These are phyloP conservation scores for Manis pentadactyla DNA, from an alignment of 2,797 vertebrate species.

Conservation along the genomic window DNA sequence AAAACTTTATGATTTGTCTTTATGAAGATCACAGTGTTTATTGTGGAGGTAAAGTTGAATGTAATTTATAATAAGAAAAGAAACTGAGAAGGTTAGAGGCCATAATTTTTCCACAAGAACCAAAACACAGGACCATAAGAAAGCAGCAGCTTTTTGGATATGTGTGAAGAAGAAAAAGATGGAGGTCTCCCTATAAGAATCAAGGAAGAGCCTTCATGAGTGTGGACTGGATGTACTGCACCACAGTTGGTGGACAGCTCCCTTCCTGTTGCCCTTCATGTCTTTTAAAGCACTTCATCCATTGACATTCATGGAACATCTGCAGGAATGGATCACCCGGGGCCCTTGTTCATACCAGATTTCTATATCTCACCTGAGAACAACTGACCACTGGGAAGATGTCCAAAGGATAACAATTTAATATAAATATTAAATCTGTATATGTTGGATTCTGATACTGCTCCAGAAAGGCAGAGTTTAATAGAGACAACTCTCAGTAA, in stretches of 20 bases:
- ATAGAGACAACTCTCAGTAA: background rate
- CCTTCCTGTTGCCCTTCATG: background rate
- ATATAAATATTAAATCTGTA: background rate
- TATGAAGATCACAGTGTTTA: background rate
- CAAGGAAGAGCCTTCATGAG: background rate
- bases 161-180: background rate
- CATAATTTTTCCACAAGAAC: background rate
- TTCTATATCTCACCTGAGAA: background rate
- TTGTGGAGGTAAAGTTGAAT: background rate
- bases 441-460: background rate
- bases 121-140: background rate
- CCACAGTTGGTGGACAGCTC: background rate
- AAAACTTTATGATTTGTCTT: background rate
- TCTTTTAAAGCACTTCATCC: background rate
- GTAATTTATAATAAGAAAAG: background rate
- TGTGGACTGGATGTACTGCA: background rate
- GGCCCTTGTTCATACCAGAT: background rate
- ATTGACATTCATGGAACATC: background rate
- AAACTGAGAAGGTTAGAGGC: background rate
- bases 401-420: background rate
- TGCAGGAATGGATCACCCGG: background rate
- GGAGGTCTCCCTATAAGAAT: background rate
- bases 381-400: background rate
- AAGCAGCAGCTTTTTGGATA: background rate
- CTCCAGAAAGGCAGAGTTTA: background rate